Conservation (phyloP, 2,113 vertebrate species). For the Malurus cyaneus region DNA sequence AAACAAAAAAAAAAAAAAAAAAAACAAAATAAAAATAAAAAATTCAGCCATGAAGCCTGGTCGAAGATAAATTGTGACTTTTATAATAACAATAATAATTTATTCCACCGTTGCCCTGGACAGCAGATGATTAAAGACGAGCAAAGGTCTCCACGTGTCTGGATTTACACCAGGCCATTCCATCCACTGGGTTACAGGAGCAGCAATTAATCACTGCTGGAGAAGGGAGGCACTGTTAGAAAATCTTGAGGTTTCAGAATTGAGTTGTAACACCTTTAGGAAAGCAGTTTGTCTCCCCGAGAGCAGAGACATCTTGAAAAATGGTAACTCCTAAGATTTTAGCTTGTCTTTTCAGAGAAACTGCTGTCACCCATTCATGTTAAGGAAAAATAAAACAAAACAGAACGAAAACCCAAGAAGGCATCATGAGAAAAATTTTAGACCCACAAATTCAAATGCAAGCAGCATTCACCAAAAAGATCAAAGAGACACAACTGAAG, state of each 20-base stretch:
- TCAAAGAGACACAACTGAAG: background rate
- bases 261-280: background rate
- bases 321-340: background rate
- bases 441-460: background rate
- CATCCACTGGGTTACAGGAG: background rate
- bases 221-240: background rate
- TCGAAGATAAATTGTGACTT: background rate
- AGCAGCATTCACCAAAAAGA: background rate
- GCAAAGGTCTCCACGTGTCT: background rate
- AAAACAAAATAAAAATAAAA: background rate
- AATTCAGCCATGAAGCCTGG: background rate
- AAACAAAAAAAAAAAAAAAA: background rate
- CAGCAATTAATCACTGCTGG: background rate
- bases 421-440: background rate
- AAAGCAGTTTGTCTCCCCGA: background rate
- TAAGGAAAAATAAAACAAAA: background rate
- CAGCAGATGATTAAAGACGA: background rate
- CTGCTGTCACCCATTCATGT: background rate
- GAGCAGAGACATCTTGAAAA: background rate
- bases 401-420: background rate
- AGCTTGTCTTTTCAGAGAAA: background rate
- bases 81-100: background rate
- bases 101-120: background rate
- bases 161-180: background rate
- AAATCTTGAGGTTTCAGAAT: background rate